A percentile compares a stretch with the other conserved stretches of the same genome.
Evolutionary conservation across 2,797 vertebrate species (phyloP).

Genomic region (Ctenopoma kingsleyae): DNA sequence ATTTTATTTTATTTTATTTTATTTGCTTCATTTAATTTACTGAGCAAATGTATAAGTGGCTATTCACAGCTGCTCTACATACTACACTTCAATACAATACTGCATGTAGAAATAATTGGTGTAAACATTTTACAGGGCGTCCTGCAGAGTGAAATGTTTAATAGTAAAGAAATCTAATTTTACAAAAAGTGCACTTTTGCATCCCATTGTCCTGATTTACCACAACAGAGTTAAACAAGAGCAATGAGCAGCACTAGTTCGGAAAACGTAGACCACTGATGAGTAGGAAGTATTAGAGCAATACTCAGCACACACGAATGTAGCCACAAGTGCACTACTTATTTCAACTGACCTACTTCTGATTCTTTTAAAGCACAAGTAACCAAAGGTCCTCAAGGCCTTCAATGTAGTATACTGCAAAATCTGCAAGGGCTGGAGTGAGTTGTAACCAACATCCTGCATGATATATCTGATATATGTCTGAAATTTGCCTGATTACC

Average conservation of each 20-base stretch:
- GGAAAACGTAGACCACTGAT: slow-evolving; percentile 24
- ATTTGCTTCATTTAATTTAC: background rate
- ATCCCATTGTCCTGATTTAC: slow-evolving; percentile 16
- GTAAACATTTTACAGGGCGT: background rate
- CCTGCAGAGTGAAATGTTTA: slow-evolving; percentile 3
- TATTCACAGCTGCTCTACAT: slow-evolving; percentile 26
- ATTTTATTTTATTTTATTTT: background rate
- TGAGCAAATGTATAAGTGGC: background rate
- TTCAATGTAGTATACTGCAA: background rate
- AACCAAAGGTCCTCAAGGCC: slow-evolving; percentile 41
- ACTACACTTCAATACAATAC: background rate
- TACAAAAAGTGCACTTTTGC: background rate
- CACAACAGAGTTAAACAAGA: slow-evolving; percentile 15
- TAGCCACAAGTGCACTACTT: slow-evolving; percentile 67
- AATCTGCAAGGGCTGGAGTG: background rate
- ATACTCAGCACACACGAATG: slow-evolving; percentile 46
- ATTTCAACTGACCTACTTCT: slow-evolving; percentile 66
- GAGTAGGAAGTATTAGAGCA: slow-evolving; percentile 13
- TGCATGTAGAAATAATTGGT: background rate
- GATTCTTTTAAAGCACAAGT: slow-evolving; percentile 56
- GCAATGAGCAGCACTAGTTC: background rate
- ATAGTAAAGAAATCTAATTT: background rate
- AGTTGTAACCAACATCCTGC: background rate
- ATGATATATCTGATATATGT: background rate
- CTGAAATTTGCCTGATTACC: background rate